A percentile compares a stretch with the other conserved stretches of the same genome.
phyloP scores from a whole-genome alignment of 2,113 vertebrate species.

The Phalacrocorax pelagicus region DNA sequence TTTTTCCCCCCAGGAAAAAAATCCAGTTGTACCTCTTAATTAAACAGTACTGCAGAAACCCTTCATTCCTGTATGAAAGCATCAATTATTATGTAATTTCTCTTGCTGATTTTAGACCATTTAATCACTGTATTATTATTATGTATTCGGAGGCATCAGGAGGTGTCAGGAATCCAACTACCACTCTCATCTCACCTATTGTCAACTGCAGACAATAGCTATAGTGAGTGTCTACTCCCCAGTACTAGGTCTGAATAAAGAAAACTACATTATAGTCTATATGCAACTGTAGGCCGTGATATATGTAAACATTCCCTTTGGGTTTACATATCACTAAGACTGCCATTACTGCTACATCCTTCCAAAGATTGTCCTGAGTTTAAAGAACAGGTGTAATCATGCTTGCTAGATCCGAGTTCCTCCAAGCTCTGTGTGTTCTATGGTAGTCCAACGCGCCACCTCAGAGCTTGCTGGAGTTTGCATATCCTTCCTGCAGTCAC shows the following conservation, averaged over 20 bases:
- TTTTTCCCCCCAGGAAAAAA: not conserved
- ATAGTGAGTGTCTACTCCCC: not conserved
- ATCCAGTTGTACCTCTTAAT: not conserved
- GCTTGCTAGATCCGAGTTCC: not conserved
- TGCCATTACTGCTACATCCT: too few species aligned
- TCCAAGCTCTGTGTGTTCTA: not conserved
- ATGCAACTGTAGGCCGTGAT: not conserved
- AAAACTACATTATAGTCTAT: fast-evolving
- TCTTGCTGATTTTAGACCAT: not conserved
- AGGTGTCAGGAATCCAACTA: not conserved
- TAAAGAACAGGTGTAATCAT: fast-evolving
- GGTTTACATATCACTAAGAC: not conserved
- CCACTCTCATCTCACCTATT: not conserved
- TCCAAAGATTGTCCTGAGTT: not conserved
- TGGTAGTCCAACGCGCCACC: fast-evolving
- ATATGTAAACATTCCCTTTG: not conserved
- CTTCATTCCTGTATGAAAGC: slow-evolving; percentile 4
- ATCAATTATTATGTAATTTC: slow-evolving; percentile 17
- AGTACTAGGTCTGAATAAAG: too few species aligned
- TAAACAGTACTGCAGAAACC: not conserved
- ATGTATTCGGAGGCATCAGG: not conserved
- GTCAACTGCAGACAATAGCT: not conserved
- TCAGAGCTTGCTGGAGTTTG: not conserved
- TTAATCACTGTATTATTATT: not conserved
- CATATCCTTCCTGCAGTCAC: not conserved